phyloP scores from a whole-genome alignment of 2,113 vertebrate species.

The Daboia siamensis region DNA sequence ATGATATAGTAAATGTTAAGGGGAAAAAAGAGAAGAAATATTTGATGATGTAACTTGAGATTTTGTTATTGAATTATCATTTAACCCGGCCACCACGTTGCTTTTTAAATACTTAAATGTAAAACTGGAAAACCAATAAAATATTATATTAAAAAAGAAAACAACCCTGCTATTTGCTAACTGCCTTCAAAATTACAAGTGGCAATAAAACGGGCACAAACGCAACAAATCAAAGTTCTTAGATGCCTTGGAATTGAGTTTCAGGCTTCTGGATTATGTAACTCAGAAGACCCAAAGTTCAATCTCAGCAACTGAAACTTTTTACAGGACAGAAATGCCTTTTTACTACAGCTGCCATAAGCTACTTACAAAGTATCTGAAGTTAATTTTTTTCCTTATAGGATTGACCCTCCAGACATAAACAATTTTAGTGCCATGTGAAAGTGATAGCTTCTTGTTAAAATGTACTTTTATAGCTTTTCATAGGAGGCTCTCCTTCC shows the following conservation, averaged over 20 bases:
- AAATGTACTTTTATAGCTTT: neutral
- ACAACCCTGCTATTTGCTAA: neutral
- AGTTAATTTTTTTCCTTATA: neutral
- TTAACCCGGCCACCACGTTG: too few relatives aligned
- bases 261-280: neutral
- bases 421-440: neutral
- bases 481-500: neutral
- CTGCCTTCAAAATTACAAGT: neutral
- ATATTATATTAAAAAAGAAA: too few relatives aligned
- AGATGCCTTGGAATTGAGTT: neutral
- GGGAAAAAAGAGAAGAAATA: too few relatives aligned
- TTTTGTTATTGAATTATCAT: too few relatives aligned
- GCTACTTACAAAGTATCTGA: neutral
- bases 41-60: too few relatives aligned
- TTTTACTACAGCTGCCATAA: neutral
- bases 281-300: neutral
- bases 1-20: too few relatives aligned
- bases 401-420: neutral
- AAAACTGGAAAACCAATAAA: too few relatives aligned
- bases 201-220: neutral
- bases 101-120: too few relatives aligned
- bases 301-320: neutral
- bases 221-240: neutral
- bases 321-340: neutral
- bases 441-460: neutral